These are phyloP conservation scores for Proterorhinus semilunaris DNA, from an alignment of 2,113 vertebrate species.

Conservation along the genomic window DNA sequence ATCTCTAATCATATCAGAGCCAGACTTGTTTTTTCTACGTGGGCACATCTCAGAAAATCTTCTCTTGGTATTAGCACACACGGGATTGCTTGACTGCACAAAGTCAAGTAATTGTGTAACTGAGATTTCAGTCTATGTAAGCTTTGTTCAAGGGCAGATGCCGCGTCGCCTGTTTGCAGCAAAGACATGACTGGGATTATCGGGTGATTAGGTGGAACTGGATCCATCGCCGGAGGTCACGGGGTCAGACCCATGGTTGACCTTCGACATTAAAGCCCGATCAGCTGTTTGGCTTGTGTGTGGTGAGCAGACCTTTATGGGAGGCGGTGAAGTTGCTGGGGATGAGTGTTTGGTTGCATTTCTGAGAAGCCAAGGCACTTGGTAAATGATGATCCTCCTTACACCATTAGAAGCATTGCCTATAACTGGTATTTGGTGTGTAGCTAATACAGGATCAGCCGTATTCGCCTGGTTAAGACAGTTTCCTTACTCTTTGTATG, in stretches of 20 bases:
- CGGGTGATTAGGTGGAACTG: constrained; percentile 40
- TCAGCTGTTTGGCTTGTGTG: constrained; percentile 48
- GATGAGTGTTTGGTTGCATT: constrained; percentile 1
- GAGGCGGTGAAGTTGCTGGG: constrained; percentile 9
- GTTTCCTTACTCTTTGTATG: too few relatives aligned
- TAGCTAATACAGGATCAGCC: neutral
- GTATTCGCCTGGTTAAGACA: too few relatives aligned
- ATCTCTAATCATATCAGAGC: constrained; percentile 38
- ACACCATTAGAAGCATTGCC: too few relatives aligned
- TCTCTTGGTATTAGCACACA: constrained; percentile 14
- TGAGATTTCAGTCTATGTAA: constrained; percentile 43
- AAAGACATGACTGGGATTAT: constrained; percentile 46
- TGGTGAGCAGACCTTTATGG: constrained; percentile 11
- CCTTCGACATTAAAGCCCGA: constrained; percentile 43
- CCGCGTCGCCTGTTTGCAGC: constrained; percentile 45
- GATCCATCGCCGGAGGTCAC: constrained; percentile 52
- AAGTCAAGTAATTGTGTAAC: constrained; percentile 50
- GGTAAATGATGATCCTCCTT: too few relatives aligned
- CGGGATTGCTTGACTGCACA: constrained; percentile 4
- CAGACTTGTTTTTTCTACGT: constrained; percentile 12
- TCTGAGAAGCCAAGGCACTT: neutral
- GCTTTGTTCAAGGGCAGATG: constrained; percentile 61
- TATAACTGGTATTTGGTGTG: neutral
- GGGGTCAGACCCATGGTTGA: constrained; percentile 35
- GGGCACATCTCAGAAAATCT: constrained; percentile 15